Evolutionary conservation across 2,888 invertebrate genomes (phyloP).

Genomic region (Volucella bombylans): DNA sequence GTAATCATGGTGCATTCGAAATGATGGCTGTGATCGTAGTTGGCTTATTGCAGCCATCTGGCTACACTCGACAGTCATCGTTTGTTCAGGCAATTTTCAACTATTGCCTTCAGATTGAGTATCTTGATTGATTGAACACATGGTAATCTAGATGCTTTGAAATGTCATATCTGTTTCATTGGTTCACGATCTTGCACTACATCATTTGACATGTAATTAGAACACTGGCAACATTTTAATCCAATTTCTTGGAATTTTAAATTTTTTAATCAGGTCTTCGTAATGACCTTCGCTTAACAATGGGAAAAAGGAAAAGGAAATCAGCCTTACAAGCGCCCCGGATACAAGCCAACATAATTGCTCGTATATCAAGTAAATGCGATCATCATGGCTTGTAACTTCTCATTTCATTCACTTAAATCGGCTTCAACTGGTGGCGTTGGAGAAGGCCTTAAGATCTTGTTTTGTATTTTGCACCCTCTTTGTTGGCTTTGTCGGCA

Average conservation of each 20-base stretch:
- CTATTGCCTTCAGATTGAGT: slow-evolving; percentile 13
- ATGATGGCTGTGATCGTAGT: slow-evolving; percentile 16
- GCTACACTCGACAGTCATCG: slow-evolving; percentile 32
- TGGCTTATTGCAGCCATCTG: slow-evolving; percentile 13
- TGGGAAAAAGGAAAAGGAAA: slow-evolving; percentile 7
- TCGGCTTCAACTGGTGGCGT: slow-evolving; percentile 18
- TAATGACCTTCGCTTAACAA: slow-evolving; percentile 49
- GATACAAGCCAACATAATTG: slow-evolving; percentile 58
- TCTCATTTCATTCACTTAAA: slow-evolving; percentile 33
- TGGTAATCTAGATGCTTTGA: not conserved
- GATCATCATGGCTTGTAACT: slow-evolving; percentile 55
- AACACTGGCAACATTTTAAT: slow-evolving; percentile 17
- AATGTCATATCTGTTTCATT: not conserved
- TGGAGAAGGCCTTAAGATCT: slow-evolving; percentile 49
- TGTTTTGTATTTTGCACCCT: slow-evolving; percentile 54
- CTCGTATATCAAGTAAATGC: slow-evolving; percentile 70
- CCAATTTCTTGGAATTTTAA: slow-evolving; percentile 18
- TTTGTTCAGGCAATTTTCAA: slow-evolving; percentile 38
- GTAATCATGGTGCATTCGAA: slow-evolving; percentile 40
- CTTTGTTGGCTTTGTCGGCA: slow-evolving; percentile 72
- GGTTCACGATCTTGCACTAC: slow-evolving; percentile 19
- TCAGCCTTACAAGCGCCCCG: slow-evolving; percentile 7
- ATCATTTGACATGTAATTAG: slow-evolving; percentile 53
- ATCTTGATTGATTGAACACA: slow-evolving; percentile 50
- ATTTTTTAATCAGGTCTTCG: slow-evolving; percentile 37